Conservation (phyloP, 2,888 invertebrate genomes). For the Conus canariensis region DNA sequence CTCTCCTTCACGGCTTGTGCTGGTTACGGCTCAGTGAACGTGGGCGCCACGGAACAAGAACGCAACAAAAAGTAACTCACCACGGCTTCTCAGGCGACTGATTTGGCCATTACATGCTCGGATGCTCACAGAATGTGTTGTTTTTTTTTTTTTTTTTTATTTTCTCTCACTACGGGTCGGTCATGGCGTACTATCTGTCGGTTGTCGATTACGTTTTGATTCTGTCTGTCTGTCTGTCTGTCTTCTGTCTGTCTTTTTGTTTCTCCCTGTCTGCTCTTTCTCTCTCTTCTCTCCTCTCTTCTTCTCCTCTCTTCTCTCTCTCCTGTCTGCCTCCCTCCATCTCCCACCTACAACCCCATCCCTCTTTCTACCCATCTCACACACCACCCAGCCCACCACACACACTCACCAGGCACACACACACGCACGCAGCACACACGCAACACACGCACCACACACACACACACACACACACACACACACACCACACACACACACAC, state of each 20-base stretch:
- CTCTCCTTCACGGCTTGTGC: neutral
- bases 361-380: too few relatives aligned
- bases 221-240: neutral
- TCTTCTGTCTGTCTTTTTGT: neutral
- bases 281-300: neutral
- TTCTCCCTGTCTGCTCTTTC: neutral
- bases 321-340: neutral
- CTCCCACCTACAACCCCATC: neutral
- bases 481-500: too few relatives aligned
- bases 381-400: too few relatives aligned
- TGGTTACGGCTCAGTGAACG: constrained; percentile 4
- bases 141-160: neutral
- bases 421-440: too few relatives aligned
- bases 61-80: neutral
- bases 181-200: too few relatives aligned
- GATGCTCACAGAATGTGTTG: neutral
- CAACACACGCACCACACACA: too few relatives aligned
- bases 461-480: too few relatives aligned
- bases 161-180: neutral
- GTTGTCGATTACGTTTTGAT: neutral
- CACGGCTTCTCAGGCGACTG: neutral
- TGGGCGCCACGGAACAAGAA: neutral
- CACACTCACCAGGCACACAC: too few relatives aligned
- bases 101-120: constrained; percentile 28
- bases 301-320: constrained; percentile 11